Percentiles rank a stretch among this genome's conserved stretches.
These are phyloP conservation scores for Anoplius nigerrimus DNA, from an alignment of 2,888 invertebrate species.

Conservation along the genomic window DNA sequence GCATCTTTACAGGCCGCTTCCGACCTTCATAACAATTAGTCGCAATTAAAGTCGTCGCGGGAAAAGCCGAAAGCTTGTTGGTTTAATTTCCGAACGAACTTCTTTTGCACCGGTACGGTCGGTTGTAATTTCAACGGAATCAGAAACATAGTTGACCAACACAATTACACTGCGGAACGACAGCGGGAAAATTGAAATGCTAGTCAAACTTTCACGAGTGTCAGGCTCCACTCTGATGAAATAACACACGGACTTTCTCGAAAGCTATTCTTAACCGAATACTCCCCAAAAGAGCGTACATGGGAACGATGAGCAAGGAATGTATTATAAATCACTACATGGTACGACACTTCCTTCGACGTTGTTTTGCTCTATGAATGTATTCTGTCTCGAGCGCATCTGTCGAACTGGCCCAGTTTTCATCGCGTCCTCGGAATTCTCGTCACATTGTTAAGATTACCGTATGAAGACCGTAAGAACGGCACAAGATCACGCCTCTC, in stretches of 20 bases:
- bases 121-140: conserved; percentile 24
- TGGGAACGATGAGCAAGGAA: neutral
- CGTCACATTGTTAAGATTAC: conserved; percentile 26
- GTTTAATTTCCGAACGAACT: conserved; percentile 60
- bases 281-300: neutral
- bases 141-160: too few species aligned
- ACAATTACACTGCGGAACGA: too few species aligned
- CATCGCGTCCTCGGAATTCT: neutral
- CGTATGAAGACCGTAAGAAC: conserved; percentile 37
- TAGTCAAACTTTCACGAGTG: too few species aligned
- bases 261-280: neutral
- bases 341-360: too few species aligned
- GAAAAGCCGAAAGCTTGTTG: conserved; percentile 64
- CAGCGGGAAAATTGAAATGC: too few species aligned
- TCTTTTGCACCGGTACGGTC: conserved; percentile 38
- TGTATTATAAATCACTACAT: too few species aligned
- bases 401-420: conserved; percentile 12
- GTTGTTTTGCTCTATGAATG: neutral
- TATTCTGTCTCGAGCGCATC: conserved; percentile 7
- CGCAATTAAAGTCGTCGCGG: conserved; percentile 69
- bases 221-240: too few species aligned
- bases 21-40: conserved; percentile 73
- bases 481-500: conserved; percentile 46
- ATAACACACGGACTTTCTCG: too few species aligned
- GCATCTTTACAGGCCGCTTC: conserved; percentile 67